A percentile compares a stretch with the other conserved stretches of the same genome.
Evolutionary conservation across 2,797 vertebrate species (phyloP).

Genomic region (Poecile montanus): DNA sequence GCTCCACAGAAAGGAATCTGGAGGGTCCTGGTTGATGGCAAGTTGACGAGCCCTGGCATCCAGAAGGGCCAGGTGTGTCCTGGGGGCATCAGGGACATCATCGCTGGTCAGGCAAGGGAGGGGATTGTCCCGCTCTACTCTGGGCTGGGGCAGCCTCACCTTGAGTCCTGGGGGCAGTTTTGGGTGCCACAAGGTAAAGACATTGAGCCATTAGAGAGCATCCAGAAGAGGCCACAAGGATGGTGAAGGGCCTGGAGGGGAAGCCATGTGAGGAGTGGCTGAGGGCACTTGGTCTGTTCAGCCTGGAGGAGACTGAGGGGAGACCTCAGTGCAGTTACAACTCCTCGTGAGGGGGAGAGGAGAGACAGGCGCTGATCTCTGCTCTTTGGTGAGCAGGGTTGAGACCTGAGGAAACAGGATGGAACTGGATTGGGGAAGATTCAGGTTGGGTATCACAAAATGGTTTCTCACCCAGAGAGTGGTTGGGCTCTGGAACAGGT

Average conservation of each 20-base stretch:
- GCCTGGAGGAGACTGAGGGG: not conserved
- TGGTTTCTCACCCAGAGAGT: not conserved
- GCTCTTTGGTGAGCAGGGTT: not conserved
- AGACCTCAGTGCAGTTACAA: not conserved
- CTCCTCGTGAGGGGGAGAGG: not conserved
- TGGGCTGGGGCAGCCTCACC: rapidly evolving
- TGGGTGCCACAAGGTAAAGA: not conserved
- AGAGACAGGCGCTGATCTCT: not conserved
- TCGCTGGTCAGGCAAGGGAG: rapidly evolving
- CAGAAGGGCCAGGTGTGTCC: not conserved
- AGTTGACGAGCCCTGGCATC: not conserved
- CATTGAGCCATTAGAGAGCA: not conserved
- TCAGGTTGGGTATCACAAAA: not conserved
- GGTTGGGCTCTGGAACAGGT: not conserved
- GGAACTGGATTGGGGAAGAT: not conserved
- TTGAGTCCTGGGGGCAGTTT: rapidly evolving
- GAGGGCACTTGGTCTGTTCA: not conserved
- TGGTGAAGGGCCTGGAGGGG: not conserved
- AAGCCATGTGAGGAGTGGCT: not conserved
- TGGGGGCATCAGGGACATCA: not conserved
- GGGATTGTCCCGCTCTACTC: not conserved
- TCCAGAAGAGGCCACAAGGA: not conserved
- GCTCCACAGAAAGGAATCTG: not conserved
- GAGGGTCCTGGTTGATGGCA: not conserved
- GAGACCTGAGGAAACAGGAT: not conserved